These are phyloP conservation scores for Neoarius graeffei DNA, from an alignment of 2,113 vertebrate genomes.

Conservation along the genomic window DNA sequence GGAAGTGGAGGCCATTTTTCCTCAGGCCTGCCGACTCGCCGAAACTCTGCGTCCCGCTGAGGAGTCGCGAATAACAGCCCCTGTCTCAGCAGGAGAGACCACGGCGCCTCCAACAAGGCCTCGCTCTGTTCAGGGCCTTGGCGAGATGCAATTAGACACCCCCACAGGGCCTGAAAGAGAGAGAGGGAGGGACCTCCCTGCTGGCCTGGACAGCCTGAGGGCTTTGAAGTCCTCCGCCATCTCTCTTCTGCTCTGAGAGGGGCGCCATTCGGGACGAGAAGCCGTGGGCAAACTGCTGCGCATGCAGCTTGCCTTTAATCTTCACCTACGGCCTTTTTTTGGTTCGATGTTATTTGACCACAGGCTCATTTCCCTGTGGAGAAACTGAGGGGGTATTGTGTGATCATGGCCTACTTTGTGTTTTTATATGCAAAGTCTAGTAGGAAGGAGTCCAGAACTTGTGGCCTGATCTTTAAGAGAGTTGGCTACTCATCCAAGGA, in stretches of 20 bases:
- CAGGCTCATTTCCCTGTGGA: conserved; percentile 42
- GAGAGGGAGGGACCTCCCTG: conserved; percentile 62
- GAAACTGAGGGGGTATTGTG: conserved; percentile 16
- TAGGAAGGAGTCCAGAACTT: background rate
- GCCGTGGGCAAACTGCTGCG: conserved; percentile 38
- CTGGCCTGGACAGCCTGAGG: conserved; percentile 60
- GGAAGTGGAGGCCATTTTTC: conserved; percentile 53
- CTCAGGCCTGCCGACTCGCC: conserved; percentile 43
- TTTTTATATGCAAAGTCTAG: background rate
- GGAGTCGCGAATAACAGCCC: conserved; percentile 56
- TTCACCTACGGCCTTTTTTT: conserved; percentile 50
- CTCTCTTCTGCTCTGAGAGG: conserved; percentile 58
- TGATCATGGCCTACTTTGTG: conserved; percentile 42
- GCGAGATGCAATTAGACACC: conserved; percentile 73
- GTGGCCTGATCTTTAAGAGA: background rate
- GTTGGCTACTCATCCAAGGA: background rate
- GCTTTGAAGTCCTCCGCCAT: conserved; percentile 72
- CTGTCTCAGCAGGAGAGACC: conserved; percentile 52
- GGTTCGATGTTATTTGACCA: conserved; percentile 45
- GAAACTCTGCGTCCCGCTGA: conserved; percentile 50
- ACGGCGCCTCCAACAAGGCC: conserved; percentile 65
- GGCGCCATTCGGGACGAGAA: conserved; percentile 55
- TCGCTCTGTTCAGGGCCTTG: conserved; percentile 65
- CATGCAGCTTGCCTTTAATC: conserved; percentile 51
- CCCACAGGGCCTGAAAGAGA: conserved; percentile 63